Evolutionary conservation across 2,888 invertebrate genomes (phyloP).

Genomic region (Drosophila leonis): DNA sequence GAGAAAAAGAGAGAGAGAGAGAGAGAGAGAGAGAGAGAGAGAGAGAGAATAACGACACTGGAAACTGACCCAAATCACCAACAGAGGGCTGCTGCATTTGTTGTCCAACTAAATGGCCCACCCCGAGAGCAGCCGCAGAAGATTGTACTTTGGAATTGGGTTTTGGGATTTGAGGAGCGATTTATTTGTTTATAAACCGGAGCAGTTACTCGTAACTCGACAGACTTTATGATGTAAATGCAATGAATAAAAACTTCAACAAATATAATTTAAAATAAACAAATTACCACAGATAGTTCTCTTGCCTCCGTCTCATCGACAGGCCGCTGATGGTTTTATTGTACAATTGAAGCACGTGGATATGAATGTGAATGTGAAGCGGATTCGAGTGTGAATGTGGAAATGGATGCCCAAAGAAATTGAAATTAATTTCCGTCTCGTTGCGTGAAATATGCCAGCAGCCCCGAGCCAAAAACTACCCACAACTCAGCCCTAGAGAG

Average conservation of each 20-base stretch:
- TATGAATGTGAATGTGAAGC: constrained; percentile 4
- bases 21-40: neutral
- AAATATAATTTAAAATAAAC: constrained; percentile 78
- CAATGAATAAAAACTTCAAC: constrained; percentile 79
- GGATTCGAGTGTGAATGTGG: neutral
- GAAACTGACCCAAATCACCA: constrained; percentile 60
- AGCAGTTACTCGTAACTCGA: constrained; percentile 24
- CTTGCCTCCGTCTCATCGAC: constrained; percentile 40
- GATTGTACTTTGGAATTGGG: constrained; percentile 3
- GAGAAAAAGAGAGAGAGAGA: neutral
- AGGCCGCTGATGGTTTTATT: constrained; percentile 72
- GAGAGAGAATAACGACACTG: constrained; percentile 7
- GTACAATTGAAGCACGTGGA: constrained; percentile 65
- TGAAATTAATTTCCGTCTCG: constrained; percentile 70
- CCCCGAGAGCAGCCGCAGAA: constrained; percentile 17
- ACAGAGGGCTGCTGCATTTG: constrained; percentile 42
- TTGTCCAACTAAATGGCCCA: constrained; percentile 55
- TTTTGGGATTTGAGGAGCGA: constrained; percentile 36
- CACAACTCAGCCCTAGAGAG: constrained; percentile 43
- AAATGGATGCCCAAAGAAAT: constrained; percentile 33
- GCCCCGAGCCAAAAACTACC: constrained; percentile 14
- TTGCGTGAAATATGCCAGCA: constrained; percentile 68
- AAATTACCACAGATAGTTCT: constrained; percentile 64
- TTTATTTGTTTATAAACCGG: constrained; percentile 57
- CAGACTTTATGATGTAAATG: constrained; percentile 45